Conservation (phyloP, 2,113 vertebrate genomes). For the Noctilio leporinus region DNA sequence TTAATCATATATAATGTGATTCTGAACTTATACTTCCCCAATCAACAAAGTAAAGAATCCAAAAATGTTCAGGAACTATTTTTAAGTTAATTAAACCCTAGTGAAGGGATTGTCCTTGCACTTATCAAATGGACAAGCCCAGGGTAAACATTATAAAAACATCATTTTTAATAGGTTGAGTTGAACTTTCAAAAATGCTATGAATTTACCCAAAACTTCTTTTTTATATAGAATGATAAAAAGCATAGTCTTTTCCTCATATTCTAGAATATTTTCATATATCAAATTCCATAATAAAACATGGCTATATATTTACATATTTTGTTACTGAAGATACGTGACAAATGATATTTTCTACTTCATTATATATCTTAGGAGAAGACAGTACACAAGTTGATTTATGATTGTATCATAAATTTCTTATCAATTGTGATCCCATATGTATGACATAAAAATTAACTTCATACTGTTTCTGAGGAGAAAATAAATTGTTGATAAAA, state of each 20-base stretch:
- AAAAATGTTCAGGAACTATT: neutral
- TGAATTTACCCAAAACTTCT: neutral
- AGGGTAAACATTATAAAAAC: neutral
- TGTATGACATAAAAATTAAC: constrained; percentile 46
- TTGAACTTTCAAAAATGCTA: neutral
- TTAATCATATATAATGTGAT: neutral
- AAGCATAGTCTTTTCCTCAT: neutral
- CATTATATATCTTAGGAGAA: neutral
- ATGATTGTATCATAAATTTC: constrained; percentile 60
- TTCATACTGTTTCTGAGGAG: constrained; percentile 28
- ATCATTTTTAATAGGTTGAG: neutral
- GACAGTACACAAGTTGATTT: constrained; percentile 59
- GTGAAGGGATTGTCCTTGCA: neutral
- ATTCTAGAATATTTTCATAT: constrained; percentile 29
- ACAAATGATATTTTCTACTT: neutral
- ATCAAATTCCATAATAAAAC: constrained; percentile 15
- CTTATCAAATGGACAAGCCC: neutral
- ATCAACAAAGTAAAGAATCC: neutral
- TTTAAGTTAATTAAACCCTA: neutral
- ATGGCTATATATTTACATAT: neutral
- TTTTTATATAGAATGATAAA: neutral
- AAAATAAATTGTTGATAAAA: constrained; percentile 66
- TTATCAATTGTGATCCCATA: constrained; percentile 59
- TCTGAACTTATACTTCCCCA: neutral
- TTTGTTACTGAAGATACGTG: neutral